These are phyloP conservation scores for Epirrhoe tristata DNA, from an alignment of 2,888 invertebrate species.

Conservation along the genomic window DNA sequence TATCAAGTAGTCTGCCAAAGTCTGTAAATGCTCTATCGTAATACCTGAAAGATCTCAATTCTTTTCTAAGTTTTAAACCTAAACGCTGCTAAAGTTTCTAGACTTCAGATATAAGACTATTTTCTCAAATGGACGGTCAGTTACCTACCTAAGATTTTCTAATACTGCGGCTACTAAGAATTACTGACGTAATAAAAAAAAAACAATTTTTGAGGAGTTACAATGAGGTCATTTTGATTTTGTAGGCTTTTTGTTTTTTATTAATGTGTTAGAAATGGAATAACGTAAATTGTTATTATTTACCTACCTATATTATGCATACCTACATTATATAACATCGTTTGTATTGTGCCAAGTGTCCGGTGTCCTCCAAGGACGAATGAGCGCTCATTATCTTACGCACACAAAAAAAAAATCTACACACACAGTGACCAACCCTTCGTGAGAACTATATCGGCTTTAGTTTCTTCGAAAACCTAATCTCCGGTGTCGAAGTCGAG, in stretches of 20 bases:
- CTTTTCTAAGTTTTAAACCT: slow-evolving; percentile 10
- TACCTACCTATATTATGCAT: too few relatives aligned
- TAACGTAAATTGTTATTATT: too few relatives aligned
- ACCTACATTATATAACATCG: too few relatives aligned
- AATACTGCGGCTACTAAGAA: neutral
- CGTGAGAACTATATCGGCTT: neutral
- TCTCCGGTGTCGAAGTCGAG: slow-evolving; percentile 18
- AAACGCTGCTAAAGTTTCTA: slow-evolving; percentile 13
- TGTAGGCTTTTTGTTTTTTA: too few relatives aligned
- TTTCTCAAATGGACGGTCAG: slow-evolving; percentile 13
- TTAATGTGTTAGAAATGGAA: too few relatives aligned
- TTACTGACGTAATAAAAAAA: neutral
- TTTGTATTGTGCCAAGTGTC: too few relatives aligned
- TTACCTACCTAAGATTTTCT: neutral
- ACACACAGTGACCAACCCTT: too few relatives aligned
- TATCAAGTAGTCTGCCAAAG: neutral
- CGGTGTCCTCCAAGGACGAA: too few relatives aligned
- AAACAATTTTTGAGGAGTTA: too few relatives aligned
- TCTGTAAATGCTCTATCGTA: neutral
- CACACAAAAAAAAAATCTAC: too few relatives aligned
- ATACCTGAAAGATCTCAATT: neutral
- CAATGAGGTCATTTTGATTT: too few relatives aligned
- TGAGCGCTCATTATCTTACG: too few relatives aligned
- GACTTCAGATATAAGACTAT: slow-evolving; percentile 1
- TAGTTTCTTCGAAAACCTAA: slow-evolving; percentile 22